Evolutionary conservation across 2,888 invertebrate species (phyloP), one percentile per base, ranked within the genome.

Genomic region (Ophion ventricosus): DNA sequence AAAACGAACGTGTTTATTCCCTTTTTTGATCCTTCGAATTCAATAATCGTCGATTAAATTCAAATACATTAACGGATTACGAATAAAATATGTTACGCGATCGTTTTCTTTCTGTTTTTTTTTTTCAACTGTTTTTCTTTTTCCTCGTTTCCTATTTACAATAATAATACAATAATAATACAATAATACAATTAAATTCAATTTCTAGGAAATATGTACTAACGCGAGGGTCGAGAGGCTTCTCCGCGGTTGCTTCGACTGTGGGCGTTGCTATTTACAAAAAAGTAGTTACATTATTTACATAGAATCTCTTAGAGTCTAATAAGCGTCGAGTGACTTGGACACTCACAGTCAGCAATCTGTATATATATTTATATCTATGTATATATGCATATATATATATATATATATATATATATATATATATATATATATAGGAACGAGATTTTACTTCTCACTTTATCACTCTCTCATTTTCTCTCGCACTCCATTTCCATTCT

Each of bases 231-330:
- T 82, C 79, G 79, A 79, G 79, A 80, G 72, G 79, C 79, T 79
- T 80, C 23, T 66, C 56, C 56, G 20, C 10, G 43, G 59, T 80
- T 79, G 75, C 80, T 54, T 82, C 82, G 84, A 85, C 84, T 85
- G 82, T 85, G 76, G 84, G 82, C 80, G 82, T 73, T 74, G 61
- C 81, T 86, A 86, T 86, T 76, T 86, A 86, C 85, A 86, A 86
- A 91, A 90, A 91, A 90, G 90, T 91, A 91, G 90, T 90, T 92
- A 92, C 92, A 93, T 86, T 93, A 93, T 93, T 88, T 93, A 93
- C 93, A 92, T 87, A 90, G 90, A 89, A 89, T 89, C 86, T 90
- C 92, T 92, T 92, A 92, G 89, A 85, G 83, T 89, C 92, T 93
- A 93, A 92, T 93, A 93, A 93, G 92, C 92, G 93, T 92, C 92